These are phyloP conservation scores for Reticulitermes lucifugus DNA, from an alignment of 2,888 invertebrate species.

Conservation along the genomic window DNA sequence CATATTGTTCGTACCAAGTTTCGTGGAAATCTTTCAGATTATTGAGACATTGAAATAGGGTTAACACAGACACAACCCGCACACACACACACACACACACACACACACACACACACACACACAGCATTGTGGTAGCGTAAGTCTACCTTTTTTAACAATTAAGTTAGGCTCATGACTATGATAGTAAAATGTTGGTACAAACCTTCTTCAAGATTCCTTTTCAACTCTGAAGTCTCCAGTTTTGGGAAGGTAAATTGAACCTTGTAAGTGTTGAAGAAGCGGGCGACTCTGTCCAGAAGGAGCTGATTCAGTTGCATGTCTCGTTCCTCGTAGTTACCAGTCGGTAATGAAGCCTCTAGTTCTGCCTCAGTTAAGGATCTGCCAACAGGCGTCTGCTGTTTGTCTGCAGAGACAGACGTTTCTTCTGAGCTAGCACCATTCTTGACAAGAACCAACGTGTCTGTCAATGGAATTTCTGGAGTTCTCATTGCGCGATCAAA, in stretches of 20 bases:
- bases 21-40: too few relatives aligned
- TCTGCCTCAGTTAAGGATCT: conserved; percentile 73
- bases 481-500: conserved; percentile 77
- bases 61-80: too few relatives aligned
- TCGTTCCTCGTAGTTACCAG: conserved; percentile 67
- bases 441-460: conserved; percentile 71
- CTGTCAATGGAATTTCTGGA: conserved; percentile 67
- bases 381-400: conserved; percentile 57
- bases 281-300: conserved; percentile 77
- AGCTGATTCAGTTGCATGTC: conserved; percentile 76
- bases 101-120: too few relatives aligned
- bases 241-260: conserved; percentile 82
- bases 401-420: conserved; percentile 57
- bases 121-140: too few relatives aligned
- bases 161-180: too few relatives aligned
- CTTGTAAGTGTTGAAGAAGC: conserved; percentile 80
- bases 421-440: conserved; percentile 73
- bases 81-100: too few relatives aligned
- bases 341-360: conserved; percentile 68
- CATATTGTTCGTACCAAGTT: too few relatives aligned
- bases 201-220: conserved; percentile 83
- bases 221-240: conserved; percentile 75
- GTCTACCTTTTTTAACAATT: too few relatives aligned
- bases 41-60: too few relatives aligned
- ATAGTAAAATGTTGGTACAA: conserved; percentile 55